phyloP scores from a whole-genome alignment of 2,888 invertebrate species.

The Teinopalpus imperialis region DNA sequence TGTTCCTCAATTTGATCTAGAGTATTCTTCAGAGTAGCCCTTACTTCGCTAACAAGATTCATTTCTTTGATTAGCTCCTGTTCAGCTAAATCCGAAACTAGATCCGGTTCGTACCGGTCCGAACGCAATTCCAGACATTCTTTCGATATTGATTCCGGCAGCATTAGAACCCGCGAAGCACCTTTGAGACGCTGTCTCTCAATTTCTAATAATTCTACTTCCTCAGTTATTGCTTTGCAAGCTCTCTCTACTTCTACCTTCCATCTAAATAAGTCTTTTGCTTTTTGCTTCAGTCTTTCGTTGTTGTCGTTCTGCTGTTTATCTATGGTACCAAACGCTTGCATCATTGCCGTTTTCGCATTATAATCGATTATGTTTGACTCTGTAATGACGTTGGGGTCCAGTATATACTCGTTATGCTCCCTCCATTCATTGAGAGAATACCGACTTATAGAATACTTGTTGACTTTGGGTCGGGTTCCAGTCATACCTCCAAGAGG shows the following conservation, averaged over 20 bases:
- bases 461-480: constrained; percentile 87
- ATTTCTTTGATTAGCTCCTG: constrained; percentile 89
- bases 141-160: constrained; percentile 88
- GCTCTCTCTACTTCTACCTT: constrained; percentile 88
- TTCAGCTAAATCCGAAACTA: constrained; percentile 89
- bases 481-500: constrained; percentile 87
- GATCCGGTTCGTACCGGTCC: constrained; percentile 86
- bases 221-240: constrained; percentile 85
- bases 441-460: constrained; percentile 87
- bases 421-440: constrained; percentile 88
- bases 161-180: constrained; percentile 84
- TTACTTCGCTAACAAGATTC: constrained; percentile 86
- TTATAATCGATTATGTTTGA: constrained; percentile 83
- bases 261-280: constrained; percentile 87
- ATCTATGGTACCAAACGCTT: constrained; percentile 84
- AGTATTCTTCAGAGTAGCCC: constrained; percentile 82
- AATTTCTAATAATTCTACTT: constrained; percentile 85
- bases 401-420: constrained; percentile 79
- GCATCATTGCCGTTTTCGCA: constrained; percentile 84
- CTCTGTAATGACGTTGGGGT: constrained; percentile 72
- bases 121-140: constrained; percentile 88
- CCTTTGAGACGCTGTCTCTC: constrained; percentile 86
- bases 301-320: constrained; percentile 86
- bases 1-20: constrained; percentile 86
- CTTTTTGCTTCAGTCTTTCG: constrained; percentile 84